Percentiles rank a stretch among this genome's conserved stretches.
Evolutionary conservation across 2,797 vertebrate species (phyloP).

Genomic region (Esox masquinongy): DNA sequence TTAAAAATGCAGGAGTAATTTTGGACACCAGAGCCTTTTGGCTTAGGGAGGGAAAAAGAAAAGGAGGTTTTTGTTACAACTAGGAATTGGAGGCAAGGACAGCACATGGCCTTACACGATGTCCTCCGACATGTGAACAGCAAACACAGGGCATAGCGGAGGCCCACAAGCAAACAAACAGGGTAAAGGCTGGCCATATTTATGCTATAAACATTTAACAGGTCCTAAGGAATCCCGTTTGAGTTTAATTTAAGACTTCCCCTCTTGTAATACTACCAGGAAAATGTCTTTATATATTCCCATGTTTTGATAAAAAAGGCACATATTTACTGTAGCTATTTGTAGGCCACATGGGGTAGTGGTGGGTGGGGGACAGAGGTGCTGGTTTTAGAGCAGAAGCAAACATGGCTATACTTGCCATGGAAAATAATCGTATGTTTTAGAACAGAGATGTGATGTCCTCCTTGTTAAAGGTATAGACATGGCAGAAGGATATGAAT

Average conservation of each 20-base stretch:
- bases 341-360: slow-evolving; percentile 48
- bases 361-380: slow-evolving; percentile 43
- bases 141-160: slow-evolving; percentile 73
- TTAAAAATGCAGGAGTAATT: slow-evolving; percentile 60
- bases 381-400: slow-evolving; percentile 60
- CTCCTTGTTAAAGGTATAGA: slow-evolving; percentile 50
- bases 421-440: slow-evolving; percentile 61
- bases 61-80: too few species aligned
- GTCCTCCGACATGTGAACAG: slow-evolving; percentile 77
- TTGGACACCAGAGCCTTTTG: slow-evolving; percentile 60
- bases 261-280: slow-evolving; percentile 44
- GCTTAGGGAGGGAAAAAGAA: slow-evolving; percentile 40
- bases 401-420: slow-evolving; percentile 68
- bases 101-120: slow-evolving; percentile 66
- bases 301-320: slow-evolving; percentile 63
- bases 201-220: slow-evolving; percentile 57
- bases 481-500: slow-evolving; percentile 62
- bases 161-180: slow-evolving; percentile 74
- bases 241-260: slow-evolving; percentile 62
- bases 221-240: slow-evolving; percentile 69
- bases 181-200: slow-evolving; percentile 44
- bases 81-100: neutral
- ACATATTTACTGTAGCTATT: slow-evolving; percentile 77
- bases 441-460: slow-evolving; percentile 56
- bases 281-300: slow-evolving; percentile 49